Base-by-base conservation (phyloP, 2,888 invertebrate species). In the Limnephilus lunatus region DNA sequence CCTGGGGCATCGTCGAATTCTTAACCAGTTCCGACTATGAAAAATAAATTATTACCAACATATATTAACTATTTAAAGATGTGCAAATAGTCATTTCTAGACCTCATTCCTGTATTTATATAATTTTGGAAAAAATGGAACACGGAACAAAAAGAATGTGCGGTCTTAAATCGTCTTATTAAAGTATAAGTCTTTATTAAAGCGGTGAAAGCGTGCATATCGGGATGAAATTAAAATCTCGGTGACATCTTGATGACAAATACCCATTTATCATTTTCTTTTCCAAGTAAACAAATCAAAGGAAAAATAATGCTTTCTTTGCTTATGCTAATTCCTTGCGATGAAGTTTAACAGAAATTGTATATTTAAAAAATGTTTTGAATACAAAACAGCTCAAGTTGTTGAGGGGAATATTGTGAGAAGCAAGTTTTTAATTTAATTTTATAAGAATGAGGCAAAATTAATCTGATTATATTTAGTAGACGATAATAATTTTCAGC, bases 301-400 rank as follows among this genome's bases (percentile, higher is more conserved):
- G 19, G 80, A 88, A 30, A 88, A 68, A 88, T 88, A 53, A 88
- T 88, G 12, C 30, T 88, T 80, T 32, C 68, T 68, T 88, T 88
- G 15, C 53, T 15, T n/a, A 89, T 89, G 88, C 88, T 89, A 89
- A 89, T 89, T 89, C 30, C 88, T 68, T 32, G 32, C 88, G 68
- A 88, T 80, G 32, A 88, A 88, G 88, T 88, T 80, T 25, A 68
- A 88, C 19, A 80, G 81, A 89, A 80, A 80, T 68, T 81, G 80
- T 89, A 35, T 89, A 89, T 89, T 89, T 89, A 89, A 89, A 89
- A 89, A 89, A 89, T 89, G 88, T 89, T 80, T 89, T 68, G 88
- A 89, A 89, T 89, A 81, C 88, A 80, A 89, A 89, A 35, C 80
- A 89, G 88, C 48, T 87, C 31, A 9, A 53, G 11, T 53, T 31